phyloP scores from a whole-genome alignment of 2,888 invertebrate species.

The Thelaira solivaga region DNA sequence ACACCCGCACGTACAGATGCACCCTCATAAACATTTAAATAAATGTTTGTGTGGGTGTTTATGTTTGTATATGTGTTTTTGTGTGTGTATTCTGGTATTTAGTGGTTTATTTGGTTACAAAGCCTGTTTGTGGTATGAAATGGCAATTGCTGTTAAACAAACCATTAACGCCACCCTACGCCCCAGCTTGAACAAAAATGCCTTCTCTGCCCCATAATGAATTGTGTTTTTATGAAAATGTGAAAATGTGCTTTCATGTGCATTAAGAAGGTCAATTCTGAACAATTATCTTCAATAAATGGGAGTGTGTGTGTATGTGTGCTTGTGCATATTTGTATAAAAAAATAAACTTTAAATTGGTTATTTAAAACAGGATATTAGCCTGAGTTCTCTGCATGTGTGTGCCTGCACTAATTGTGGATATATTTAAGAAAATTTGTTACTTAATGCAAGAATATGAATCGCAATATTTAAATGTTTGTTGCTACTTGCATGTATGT shows the following conservation, averaged over 20 bases:
- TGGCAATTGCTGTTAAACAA: slow-evolving; percentile 2
- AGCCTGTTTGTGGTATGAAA: slow-evolving; percentile 10
- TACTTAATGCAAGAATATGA: background rate
- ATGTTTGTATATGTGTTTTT: too few species aligned
- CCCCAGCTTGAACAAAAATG: background rate
- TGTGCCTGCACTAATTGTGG: background rate
- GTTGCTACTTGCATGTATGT: background rate
- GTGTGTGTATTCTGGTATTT: background rate
- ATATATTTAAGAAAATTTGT: slow-evolving; percentile 5
- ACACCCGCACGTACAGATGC: background rate
- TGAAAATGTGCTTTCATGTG: background rate
- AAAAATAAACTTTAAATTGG: background rate
- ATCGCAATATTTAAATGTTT: background rate
- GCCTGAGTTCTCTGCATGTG: background rate
- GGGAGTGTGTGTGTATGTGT: background rate
- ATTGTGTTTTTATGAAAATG: background rate
- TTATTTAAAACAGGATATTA: slow-evolving; percentile 12
- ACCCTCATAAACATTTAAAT: too few species aligned
- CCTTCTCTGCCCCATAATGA: background rate
- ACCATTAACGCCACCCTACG: background rate
- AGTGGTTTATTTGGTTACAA: background rate
- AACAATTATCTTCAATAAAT: slow-evolving; percentile 3
- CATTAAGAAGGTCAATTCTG: slow-evolving; percentile 20
- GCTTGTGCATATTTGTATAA: background rate
- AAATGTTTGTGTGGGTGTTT: too few species aligned